Percentiles rank a stretch among this genome's conserved stretches.
Conservation (phyloP, 2,797 vertebrate species). For the Otus scops region DNA sequence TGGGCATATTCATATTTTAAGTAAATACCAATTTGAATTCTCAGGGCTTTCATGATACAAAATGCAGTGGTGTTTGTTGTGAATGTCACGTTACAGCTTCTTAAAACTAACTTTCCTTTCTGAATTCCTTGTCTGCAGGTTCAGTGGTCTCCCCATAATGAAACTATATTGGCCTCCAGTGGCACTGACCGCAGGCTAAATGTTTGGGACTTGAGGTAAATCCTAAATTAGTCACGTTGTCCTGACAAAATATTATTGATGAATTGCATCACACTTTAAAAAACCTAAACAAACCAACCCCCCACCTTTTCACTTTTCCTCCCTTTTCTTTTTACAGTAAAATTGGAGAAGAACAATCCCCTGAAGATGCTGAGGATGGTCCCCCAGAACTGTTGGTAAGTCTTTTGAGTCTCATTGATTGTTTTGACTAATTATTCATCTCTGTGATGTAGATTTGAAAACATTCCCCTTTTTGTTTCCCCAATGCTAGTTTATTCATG, state of each 20-base stretch:
- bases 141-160: slow-evolving; percentile 98
- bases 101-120: not conserved
- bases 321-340: slow-evolving; percentile 77
- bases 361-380: slow-evolving; percentile 96
- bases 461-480: not conserved
- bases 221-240: not conserved
- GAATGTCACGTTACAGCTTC: not conserved
- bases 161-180: slow-evolving; percentile 97
- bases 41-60: not conserved
- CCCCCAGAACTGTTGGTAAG: slow-evolving; percentile 94
- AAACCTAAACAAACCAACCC: not conserved
- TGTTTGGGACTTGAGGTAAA: slow-evolving; percentile 95
- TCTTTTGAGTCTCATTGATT: not conserved
- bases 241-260: accelerated
- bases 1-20: accelerated
- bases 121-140: slow-evolving; percentile 76
- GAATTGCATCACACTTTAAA: not conserved
- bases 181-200: slow-evolving; percentile 95
- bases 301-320: not conserved
- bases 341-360: slow-evolving; percentile 97
- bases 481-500: slow-evolving; percentile 87
- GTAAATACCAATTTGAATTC: accelerated
- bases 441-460: not conserved
- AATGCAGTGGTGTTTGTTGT: not conserved
- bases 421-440: not conserved